Percentiles rank a stretch among this genome's conserved stretches.
Evolutionary conservation across 2,113 vertebrate genomes (phyloP).

Genomic region (Gallinago jamesoni): DNA sequence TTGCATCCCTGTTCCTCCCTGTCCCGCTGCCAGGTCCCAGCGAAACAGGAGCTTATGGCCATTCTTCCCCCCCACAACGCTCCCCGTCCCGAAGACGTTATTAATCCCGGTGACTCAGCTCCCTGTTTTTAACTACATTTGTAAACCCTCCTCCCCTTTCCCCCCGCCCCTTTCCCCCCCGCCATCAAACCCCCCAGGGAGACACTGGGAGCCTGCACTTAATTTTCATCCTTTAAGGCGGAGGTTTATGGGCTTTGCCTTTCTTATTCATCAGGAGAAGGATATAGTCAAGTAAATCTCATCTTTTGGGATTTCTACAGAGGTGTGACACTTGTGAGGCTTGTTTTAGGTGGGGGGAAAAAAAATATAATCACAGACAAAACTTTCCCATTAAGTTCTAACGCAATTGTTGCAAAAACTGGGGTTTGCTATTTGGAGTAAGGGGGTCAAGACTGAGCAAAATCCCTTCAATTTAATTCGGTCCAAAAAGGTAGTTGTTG

Average conservation of each 20-base stretch:
- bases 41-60: rapidly evolving
- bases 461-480: background rate
- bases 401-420: background rate
- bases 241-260: background rate
- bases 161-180: background rate
- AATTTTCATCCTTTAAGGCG: background rate
- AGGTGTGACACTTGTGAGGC: background rate
- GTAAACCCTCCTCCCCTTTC: background rate
- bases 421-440: background rate
- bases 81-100: background rate
- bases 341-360: background rate
- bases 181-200: background rate
- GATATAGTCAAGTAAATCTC: background rate
- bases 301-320: background rate
- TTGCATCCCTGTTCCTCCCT: background rate
- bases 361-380: background rate
- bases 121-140: background rate
- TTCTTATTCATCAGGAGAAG: background rate
- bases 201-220: background rate
- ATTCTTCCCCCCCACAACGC: background rate
- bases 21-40: background rate
- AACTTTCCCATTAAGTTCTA: background rate
- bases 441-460: background rate
- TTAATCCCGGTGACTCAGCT: background rate
- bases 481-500: background rate